Conservation (phyloP, 2,797 vertebrate genomes). For the Argya squamiceps region DNA sequence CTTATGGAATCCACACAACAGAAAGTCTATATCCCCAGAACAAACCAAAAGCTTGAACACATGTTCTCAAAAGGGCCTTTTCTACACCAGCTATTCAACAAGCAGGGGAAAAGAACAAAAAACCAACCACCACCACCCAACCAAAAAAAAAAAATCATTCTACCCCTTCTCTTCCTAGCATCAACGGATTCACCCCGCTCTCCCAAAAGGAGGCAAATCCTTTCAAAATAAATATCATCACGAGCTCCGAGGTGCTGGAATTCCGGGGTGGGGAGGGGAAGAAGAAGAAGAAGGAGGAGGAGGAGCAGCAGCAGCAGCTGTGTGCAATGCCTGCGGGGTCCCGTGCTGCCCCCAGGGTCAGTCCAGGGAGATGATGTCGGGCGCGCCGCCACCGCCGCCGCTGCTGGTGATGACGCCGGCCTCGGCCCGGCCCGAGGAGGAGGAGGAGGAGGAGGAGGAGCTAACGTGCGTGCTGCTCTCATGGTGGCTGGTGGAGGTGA, state of each 20-base stretch:
- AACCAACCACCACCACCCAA: too few relatives aligned
- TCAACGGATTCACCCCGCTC: neutral
- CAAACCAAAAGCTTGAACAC: neutral
- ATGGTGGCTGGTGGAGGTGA: constrained; percentile 87
- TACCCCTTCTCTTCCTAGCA: constrained; percentile 21
- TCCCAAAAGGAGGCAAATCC: constrained; percentile 40
- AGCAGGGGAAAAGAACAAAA: neutral
- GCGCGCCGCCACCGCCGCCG: constrained; percentile 68
- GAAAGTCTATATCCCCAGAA: constrained; percentile 33
- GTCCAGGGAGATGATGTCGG: constrained; percentile 93
- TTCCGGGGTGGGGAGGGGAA: neutral
- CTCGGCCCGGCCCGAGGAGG: constrained; percentile 82
- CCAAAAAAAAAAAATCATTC: neutral
- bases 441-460: constrained; percentile 12
- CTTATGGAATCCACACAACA: constrained; percentile 52
- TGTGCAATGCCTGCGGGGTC: constrained; percentile 34
- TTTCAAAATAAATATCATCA: constrained; percentile 76
- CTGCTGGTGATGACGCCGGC: constrained; percentile 83
- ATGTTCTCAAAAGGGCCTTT: constrained; percentile 18
- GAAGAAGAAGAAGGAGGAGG: neutral
- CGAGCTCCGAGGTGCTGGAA: constrained; percentile 7
- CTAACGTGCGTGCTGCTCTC: constrained; percentile 81
- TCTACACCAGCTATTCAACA: neutral
- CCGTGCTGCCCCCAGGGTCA: constrained; percentile 65
- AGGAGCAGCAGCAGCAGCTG: constrained; percentile 28